phyloP scores from a whole-genome alignment of 2,888 invertebrate genomes.

The Dynastes tityus region DNA sequence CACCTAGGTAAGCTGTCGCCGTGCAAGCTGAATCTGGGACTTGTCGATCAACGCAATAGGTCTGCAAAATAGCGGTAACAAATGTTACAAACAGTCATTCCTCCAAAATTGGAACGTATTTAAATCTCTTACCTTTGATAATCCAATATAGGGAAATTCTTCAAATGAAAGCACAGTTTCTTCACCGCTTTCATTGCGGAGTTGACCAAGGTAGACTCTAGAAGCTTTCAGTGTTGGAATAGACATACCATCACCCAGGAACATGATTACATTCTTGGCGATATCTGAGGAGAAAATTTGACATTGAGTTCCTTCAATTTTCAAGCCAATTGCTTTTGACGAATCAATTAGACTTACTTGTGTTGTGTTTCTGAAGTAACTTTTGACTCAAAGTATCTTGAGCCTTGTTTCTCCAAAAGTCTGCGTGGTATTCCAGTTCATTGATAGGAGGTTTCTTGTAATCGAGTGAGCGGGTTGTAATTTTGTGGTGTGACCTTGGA shows the following conservation, averaged over 20 bases:
- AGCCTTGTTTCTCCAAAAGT: constrained; percentile 66
- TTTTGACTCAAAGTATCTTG: constrained; percentile 64
- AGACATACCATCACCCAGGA: constrained; percentile 92
- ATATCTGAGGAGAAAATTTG: constrained; percentile 59
- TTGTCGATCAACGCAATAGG: constrained; percentile 80
- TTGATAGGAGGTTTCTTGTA: neutral
- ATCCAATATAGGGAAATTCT: constrained; percentile 81
- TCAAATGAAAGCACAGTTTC: constrained; percentile 83
- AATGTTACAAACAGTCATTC: neutral
- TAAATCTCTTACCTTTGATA: constrained; percentile 78
- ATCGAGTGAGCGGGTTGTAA: constrained; percentile 1
- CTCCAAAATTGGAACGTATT: too few species aligned
- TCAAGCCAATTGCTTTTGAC: neutral
- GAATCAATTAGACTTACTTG: constrained; percentile 30
- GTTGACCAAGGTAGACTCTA: constrained; percentile 81
- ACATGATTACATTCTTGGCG: constrained; percentile 86
- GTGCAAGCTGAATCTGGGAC: constrained; percentile 87
- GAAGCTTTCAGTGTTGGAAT: constrained; percentile 86
- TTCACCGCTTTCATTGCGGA: constrained; percentile 76
- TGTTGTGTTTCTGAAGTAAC: constrained; percentile 51
- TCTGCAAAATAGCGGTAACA: constrained; percentile 69
- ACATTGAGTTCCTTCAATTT: neutral
- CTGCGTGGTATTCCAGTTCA: constrained; percentile 51
- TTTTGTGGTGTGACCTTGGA: constrained; percentile 13
- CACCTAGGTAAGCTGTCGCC: constrained; percentile 83